Evolutionary conservation across 1,140 invertebrate genomes (phyloP).

Genomic region (Drosophila murphyi): DNA sequence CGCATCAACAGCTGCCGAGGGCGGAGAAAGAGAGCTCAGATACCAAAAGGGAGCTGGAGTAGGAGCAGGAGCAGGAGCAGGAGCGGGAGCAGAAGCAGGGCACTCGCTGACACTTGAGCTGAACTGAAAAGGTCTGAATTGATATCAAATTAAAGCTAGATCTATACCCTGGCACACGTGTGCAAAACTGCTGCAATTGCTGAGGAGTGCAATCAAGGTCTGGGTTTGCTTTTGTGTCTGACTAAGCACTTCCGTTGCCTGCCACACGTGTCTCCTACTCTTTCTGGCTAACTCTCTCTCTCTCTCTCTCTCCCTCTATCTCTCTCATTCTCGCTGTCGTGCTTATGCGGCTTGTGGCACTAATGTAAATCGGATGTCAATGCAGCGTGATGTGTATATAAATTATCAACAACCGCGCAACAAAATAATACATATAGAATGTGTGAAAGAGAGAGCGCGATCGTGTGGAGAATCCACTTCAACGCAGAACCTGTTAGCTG

Average conservation of each 20-base stretch:
- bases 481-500: slow-evolving; percentile 76
- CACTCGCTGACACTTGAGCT: slow-evolving; percentile 73
- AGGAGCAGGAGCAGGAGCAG: slow-evolving; percentile 12
- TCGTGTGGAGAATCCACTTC: slow-evolving; percentile 22
- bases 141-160: slow-evolving; percentile 69
- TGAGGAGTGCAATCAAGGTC: slow-evolving; percentile 29
- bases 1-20: slow-evolving; percentile 55
- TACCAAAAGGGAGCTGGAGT: not conserved
- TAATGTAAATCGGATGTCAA: slow-evolving; percentile 85
- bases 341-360: slow-evolving; percentile 32
- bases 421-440: slow-evolving; percentile 20
- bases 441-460: slow-evolving; percentile 19
- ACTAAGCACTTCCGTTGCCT: slow-evolving; percentile 62
- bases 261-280: slow-evolving; percentile 36
- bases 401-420: slow-evolving; percentile 62
- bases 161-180: slow-evolving; percentile 33
- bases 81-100: slow-evolving; percentile 4
- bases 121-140: slow-evolving; percentile 37
- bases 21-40: slow-evolving; percentile 18
- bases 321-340: slow-evolving; percentile 4
- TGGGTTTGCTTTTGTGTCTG: slow-evolving; percentile 17
- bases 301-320: slow-evolving; percentile 21
- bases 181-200: slow-evolving; percentile 23
- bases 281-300: slow-evolving; percentile 4
- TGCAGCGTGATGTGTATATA: slow-evolving; percentile 82